phyloP scores from a whole-genome alignment of 2,797 vertebrate species.

The Pseudochirops corinnae region DNA sequence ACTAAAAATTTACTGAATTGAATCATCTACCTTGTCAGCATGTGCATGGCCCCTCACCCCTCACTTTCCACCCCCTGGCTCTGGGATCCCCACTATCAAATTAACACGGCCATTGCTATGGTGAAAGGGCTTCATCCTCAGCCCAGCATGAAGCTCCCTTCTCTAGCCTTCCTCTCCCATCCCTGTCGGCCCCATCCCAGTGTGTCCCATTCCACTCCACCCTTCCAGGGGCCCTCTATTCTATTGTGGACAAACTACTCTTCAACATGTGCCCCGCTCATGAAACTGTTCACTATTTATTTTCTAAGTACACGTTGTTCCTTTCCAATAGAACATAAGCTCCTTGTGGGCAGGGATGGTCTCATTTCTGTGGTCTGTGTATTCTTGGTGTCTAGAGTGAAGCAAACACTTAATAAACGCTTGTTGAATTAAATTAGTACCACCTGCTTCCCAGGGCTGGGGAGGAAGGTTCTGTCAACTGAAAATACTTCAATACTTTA shows the following conservation, averaged over 20 bases:
- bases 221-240: not conserved
- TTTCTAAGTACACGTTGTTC: not conserved
- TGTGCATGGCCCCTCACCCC: too few species aligned
- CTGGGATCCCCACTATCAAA: too few species aligned
- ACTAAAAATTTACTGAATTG: not conserved
- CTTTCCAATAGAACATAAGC: not conserved
- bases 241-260: not conserved
- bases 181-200: too few species aligned
- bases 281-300: too few species aligned
- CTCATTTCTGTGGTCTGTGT: not conserved
- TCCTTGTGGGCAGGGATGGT: not conserved
- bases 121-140: not conserved
- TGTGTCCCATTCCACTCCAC: not conserved
- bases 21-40: not conserved
- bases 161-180: not conserved
- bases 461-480: not conserved
- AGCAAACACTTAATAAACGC: not conserved
- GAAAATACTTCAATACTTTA: not conserved
- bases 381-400: not conserved
- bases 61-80: too few species aligned
- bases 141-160: not conserved
- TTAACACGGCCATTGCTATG: not conserved
- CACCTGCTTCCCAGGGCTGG: not conserved
- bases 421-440: not conserved
- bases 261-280: not conserved